These are phyloP conservation scores for Crotophaga sulcirostris DNA, from an alignment of 2,113 vertebrate species.

Conservation along the genomic window DNA sequence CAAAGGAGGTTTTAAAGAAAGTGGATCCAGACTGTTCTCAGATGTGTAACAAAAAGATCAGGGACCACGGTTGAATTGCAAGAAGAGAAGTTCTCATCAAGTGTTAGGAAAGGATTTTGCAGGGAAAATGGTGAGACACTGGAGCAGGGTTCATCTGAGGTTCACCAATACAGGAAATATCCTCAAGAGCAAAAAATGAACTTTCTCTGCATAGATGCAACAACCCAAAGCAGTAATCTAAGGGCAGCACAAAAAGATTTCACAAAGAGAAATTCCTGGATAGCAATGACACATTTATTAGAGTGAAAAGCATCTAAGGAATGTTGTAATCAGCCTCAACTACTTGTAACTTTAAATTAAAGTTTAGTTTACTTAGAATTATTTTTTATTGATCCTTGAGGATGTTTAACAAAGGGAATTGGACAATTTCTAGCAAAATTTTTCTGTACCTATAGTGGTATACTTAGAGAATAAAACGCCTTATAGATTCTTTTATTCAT, in stretches of 20 bases:
- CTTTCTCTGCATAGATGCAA: too few relatives aligned
- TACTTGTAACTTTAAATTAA: not conserved
- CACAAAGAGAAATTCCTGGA: too few relatives aligned
- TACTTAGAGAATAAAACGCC: not conserved
- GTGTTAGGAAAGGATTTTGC: not conserved
- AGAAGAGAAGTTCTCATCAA: not conserved
- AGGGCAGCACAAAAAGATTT: too few relatives aligned
- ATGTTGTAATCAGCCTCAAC: not conserved
- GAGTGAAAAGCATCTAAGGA: not conserved
- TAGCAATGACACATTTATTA: not conserved
- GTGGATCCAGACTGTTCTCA: not conserved
- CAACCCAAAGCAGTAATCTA: too few relatives aligned
- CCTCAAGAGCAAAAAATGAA: too few relatives aligned
- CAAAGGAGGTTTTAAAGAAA: not conserved
- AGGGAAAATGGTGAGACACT: not conserved
- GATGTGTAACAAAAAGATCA: not conserved
- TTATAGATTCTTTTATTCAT: not conserved
- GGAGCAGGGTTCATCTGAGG: not conserved
- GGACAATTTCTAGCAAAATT: not conserved
- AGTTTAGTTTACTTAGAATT: not conserved
- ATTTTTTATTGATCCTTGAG: not conserved
- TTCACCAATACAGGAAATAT: too few relatives aligned
- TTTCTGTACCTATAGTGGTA: not conserved
- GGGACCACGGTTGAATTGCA: not conserved
- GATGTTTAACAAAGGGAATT: not conserved